phyloP scores from a whole-genome alignment of 2,113 vertebrate genomes.

The Pelmatolapia mariae region DNA sequence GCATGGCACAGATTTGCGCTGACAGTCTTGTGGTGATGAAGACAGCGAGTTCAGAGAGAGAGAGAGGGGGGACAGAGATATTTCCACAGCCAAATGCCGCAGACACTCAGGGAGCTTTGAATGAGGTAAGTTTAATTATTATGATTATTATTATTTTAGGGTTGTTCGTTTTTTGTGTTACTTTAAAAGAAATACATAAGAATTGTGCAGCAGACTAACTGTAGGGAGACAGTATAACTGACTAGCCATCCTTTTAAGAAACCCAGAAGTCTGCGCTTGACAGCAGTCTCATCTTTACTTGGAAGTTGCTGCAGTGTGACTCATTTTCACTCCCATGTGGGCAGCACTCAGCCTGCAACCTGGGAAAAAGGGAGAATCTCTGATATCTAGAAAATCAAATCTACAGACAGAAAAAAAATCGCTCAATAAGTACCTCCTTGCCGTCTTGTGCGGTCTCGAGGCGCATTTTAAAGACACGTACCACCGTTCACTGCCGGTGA shows the following conservation, averaged over 20 bases:
- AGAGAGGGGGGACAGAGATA: not conserved
- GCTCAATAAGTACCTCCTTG: not conserved
- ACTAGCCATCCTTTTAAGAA: not conserved
- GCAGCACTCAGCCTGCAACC: slow-evolving; percentile 42
- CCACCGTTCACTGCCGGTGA: not conserved
- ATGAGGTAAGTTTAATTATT: slow-evolving; percentile 33
- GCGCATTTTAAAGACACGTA: not conserved
- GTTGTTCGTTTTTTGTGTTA: not conserved
- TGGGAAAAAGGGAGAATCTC: not conserved
- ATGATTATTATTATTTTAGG: not conserved
- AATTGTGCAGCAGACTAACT: not conserved
- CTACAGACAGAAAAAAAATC: not conserved
- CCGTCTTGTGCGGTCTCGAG: not conserved
- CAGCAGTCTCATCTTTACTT: not conserved
- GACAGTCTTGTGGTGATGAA: slow-evolving; percentile 4
- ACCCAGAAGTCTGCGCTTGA: not conserved
- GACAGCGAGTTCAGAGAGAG: slow-evolving; percentile 16
- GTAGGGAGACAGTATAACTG: not conserved
- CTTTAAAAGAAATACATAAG: not conserved
- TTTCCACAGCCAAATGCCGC: slow-evolving; percentile 21
- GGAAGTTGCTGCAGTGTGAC: slow-evolving; percentile 78
- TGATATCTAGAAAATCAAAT: not conserved
- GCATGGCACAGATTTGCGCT: slow-evolving; percentile 28
- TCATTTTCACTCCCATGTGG: slow-evolving; percentile 70
- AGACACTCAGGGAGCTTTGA: slow-evolving; percentile 22